Base-by-base conservation (phyloP, 2,113 vertebrate species). In the Erythrolamprus reginae region DNA sequence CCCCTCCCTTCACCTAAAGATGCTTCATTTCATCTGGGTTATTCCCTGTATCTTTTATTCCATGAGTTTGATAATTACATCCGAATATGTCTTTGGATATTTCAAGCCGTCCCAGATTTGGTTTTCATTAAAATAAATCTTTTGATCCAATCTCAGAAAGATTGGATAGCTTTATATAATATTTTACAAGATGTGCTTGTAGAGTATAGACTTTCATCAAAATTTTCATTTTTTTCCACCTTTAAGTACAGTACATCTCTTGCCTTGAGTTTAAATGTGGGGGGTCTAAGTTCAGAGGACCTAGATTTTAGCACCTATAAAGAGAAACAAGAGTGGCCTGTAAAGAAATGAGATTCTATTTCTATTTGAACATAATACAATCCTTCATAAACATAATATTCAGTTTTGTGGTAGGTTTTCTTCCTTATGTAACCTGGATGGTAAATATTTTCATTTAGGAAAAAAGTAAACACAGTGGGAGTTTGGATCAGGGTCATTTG, bases 391-490 rank as follows among this genome's bases (percentile, higher is more conserved):
- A 87, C 85, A 48, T 88, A 91, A 89, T 94, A 86, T 58, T 93
- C 26, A 65, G 12, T 26, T 45, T 28, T 55, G 38, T 17, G 17
- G 70, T 42, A 86, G 15, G 2, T 87, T 88, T 92, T 92, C 23
- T 33, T 92, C 48, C 88, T 88, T 50, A 13, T 38, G 48, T 82
- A 93, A 88, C 15, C 52, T 95, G 92, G 90, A 91, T 87, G 90
- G 9, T 86, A 91, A 88, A 84, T 87, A 84, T 91, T 47, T 42
- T 1, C 88, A 47, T 90, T 94, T 90, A 93, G 56, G 88, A 70
- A 28, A 28, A 70, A 10, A n/a, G 77, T 15, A 86, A 28, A 50
- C 48, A 88, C 88, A 23, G 92, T 90, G 51, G 33, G 38, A 93
- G 33, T 10, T 55, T 91, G 84, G 89, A 48, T 93, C 38, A 92